Evolutionary conservation across 2,113 vertebrate genomes (phyloP).

Genomic region (Rhinolophus sinicus): DNA sequence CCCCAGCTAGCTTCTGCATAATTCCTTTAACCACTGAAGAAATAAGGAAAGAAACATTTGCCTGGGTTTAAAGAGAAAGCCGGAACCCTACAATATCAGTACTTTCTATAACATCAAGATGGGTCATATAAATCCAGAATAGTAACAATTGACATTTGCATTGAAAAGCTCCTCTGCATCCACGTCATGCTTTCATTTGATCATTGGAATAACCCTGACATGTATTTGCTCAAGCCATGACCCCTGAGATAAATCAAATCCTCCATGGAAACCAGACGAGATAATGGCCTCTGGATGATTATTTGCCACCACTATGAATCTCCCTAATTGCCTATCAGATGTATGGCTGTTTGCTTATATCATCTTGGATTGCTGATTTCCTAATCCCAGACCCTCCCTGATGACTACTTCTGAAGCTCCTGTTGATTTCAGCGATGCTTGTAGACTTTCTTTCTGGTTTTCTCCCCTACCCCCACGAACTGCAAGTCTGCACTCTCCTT

Average conservation of each 20-base stretch:
- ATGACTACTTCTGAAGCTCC: background rate
- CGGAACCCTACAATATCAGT: background rate
- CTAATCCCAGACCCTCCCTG: background rate
- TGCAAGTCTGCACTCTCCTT: background rate
- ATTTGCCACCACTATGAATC: background rate
- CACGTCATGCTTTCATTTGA: background rate
- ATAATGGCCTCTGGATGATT: background rate
- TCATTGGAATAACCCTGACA: background rate
- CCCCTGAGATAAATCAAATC: slow-evolving; percentile 14
- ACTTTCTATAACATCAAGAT: background rate
- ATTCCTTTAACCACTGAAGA: slow-evolving; percentile 49
- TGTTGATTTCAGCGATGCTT: background rate
- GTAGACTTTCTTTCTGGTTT: background rate
- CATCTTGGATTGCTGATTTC: background rate
- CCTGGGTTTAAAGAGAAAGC: background rate
- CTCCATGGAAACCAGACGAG: background rate
- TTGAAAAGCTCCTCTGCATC: background rate
- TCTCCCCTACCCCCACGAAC: background rate
- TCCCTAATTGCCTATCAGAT: background rate
- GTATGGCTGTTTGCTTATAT: background rate
- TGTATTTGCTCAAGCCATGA: background rate
- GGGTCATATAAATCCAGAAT: slow-evolving; percentile 59
- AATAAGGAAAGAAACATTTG: background rate
- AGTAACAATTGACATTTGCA: background rate
- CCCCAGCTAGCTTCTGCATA: slow-evolving; percentile 52